Base-by-base conservation (phyloP, 1,140 invertebrate genomes). In the Tyrophagus putrescentiae region DNA sequence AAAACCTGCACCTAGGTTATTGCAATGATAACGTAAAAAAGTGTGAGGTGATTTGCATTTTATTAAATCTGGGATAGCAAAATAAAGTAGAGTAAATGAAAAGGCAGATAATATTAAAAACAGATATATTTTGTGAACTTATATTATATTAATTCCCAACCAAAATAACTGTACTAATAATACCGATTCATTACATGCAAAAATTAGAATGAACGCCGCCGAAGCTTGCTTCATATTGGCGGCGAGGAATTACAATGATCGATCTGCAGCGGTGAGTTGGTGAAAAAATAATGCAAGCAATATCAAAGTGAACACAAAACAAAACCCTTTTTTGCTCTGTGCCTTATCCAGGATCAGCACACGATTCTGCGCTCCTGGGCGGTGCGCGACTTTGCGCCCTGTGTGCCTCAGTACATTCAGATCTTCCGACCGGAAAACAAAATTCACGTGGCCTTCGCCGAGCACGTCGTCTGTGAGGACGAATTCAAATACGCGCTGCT, bases 341-440 rank as follows among this genome's bases (percentile, higher is more conserved):
- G 4, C 36, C 60, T 2, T 45, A 36, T 65, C 21, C 65, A 84
- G 82, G 93, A 98, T 70, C 88, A 97, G 70, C 92, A 97, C 70
- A 97, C 92, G 4, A 95, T 98, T 65, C 76, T 97, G 42, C 79
- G 93, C 63, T 95, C 92, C 13, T 98, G 93, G 93, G 93, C 94
- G 4, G 89, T 98, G 11, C 93, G 95, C 72, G 94, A 98, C 73
- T 97, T 94, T 73, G 91, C 92, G 0, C 93, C 92, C 25, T 82
- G 80, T 66, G 90, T 96, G 60, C 87, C 90, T 28, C 92, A 97
- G 75, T 97, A 96, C 73, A 90, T 98, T 48, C 94, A 98, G 75
- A 93, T 98, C 64, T 97, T 96, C 76, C 77, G 91, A 70, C 89
- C 92, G 34, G 92, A 98, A 74, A 96, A 96, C 71, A 98, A 97